phyloP scores from a whole-genome alignment of 2,113 vertebrate species.

The Potamarius usumacintae region DNA sequence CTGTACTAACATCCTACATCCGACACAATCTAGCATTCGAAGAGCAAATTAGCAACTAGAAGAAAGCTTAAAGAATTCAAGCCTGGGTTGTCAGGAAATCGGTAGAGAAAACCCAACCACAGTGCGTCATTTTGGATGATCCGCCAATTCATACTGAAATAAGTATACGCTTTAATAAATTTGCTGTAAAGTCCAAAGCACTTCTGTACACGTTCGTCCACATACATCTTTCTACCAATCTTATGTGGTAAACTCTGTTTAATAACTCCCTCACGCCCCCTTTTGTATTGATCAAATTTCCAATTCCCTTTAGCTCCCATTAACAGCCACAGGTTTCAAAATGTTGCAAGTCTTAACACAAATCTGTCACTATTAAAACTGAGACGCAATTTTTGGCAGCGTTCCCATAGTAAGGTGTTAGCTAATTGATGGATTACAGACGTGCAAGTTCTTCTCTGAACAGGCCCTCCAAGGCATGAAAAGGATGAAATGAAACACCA shows the following conservation, averaged over 20 bases:
- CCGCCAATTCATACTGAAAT: not conserved
- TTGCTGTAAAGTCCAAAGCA: not conserved
- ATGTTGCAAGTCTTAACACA: not conserved
- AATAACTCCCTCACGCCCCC: not conserved
- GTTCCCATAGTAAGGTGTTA: constrained; percentile 23
- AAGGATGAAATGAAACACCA: constrained; percentile 8
- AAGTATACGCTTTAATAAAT: not conserved
- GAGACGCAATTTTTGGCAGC: not conserved
- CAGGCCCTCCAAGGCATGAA: constrained; percentile 3
- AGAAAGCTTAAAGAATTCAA: not conserved
- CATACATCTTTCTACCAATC: not conserved
- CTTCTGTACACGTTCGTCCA: not conserved
- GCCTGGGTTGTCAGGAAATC: not conserved
- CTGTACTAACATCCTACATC: constrained; percentile 5
- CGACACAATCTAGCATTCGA: not conserved
- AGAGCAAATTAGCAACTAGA: not conserved
- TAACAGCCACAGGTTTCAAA: not conserved
- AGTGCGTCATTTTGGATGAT: not conserved
- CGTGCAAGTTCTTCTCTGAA: constrained; percentile 17
- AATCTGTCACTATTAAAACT: not conserved
- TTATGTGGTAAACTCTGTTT: not conserved
- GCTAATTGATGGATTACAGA: constrained; percentile 43
- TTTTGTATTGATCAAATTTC: constrained; percentile 6
- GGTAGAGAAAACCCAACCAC: not conserved
- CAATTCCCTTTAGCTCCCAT: not conserved